Evolutionary conservation across 2,113 vertebrate genomes (phyloP).

Genomic region (Pygoscelis antarcticus): DNA sequence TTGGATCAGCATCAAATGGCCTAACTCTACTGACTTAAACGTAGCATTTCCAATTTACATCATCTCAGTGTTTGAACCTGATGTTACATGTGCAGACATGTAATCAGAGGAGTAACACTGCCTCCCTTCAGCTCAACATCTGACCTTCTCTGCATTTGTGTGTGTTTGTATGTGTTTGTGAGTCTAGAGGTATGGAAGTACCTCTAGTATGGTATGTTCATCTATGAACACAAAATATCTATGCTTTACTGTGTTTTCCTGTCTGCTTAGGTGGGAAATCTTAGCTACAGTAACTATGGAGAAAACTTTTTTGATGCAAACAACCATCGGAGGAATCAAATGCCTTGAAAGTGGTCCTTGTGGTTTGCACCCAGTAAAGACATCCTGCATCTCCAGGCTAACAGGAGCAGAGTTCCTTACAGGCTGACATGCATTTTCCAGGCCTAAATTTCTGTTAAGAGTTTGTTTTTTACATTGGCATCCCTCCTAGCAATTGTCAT

Average conservation of each 20-base stretch:
- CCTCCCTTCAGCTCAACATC: not conserved
- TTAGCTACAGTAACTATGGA: not conserved
- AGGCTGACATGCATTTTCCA: not conserved
- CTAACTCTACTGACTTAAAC: not conserved
- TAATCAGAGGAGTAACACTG: not conserved
- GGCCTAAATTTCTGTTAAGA: not conserved
- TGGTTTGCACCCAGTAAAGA: not conserved
- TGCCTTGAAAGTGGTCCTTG: not conserved
- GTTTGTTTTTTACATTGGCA: not conserved
- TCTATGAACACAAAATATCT: not conserved
- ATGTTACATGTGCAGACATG: not conserved
- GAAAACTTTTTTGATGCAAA: not conserved
- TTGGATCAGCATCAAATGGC: not conserved
- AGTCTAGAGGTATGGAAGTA: not conserved
- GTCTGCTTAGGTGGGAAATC: not conserved
- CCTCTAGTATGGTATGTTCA: no score
- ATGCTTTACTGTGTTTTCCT: not conserved
- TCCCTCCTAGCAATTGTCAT: not conserved
- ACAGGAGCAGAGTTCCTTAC: not conserved
- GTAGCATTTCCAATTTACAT: not conserved
- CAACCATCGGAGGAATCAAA: not conserved
- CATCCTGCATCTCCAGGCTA: not conserved
- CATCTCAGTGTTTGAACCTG: not conserved
- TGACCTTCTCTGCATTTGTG: not conserved
- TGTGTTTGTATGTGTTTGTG: not conserved